phyloP scores from a whole-genome alignment of 2,113 vertebrate species.

The Anguilla rostrata region DNA sequence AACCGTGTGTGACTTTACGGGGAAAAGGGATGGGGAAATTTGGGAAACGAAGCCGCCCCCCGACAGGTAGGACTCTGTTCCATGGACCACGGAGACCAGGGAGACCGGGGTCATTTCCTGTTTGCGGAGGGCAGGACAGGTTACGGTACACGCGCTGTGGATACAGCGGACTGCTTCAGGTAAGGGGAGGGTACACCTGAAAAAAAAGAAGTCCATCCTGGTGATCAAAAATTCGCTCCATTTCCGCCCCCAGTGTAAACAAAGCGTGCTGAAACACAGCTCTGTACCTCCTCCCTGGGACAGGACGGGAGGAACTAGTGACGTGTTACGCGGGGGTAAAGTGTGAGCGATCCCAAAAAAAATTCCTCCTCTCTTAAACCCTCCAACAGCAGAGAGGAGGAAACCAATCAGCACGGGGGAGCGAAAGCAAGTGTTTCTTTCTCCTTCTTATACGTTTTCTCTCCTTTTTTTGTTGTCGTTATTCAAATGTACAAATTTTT shows the following conservation, averaged over 20 bases:
- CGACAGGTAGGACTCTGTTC: too few species aligned
- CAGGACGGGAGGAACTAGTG: neutral
- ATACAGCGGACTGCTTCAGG: neutral
- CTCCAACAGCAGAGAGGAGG: neutral
- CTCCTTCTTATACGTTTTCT: neutral
- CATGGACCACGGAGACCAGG: too few species aligned
- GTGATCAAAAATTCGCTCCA: neutral
- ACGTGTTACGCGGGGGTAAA: neutral
- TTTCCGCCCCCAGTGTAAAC: neutral
- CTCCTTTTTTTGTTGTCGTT: neutral
- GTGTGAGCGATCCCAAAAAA: neutral
- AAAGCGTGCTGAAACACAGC: neutral
- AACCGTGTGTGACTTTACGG: neutral
- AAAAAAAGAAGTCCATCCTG: neutral
- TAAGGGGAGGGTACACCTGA: neutral
- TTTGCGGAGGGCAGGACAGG: neutral
- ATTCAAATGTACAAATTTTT: neutral
- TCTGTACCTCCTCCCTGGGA: neutral
- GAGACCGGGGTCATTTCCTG: neutral
- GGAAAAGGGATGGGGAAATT: neutral
- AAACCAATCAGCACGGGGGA: neutral
- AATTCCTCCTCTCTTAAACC: too few species aligned
- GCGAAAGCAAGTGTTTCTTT: neutral
- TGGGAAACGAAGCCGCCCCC: neutral
- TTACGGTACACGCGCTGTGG: too few species aligned